A percentile compares a stretch with the other conserved stretches of the same genome.
Evolutionary conservation across 1,140 invertebrate genomes (phyloP).

Genomic region (Medauroidea extradentata): DNA sequence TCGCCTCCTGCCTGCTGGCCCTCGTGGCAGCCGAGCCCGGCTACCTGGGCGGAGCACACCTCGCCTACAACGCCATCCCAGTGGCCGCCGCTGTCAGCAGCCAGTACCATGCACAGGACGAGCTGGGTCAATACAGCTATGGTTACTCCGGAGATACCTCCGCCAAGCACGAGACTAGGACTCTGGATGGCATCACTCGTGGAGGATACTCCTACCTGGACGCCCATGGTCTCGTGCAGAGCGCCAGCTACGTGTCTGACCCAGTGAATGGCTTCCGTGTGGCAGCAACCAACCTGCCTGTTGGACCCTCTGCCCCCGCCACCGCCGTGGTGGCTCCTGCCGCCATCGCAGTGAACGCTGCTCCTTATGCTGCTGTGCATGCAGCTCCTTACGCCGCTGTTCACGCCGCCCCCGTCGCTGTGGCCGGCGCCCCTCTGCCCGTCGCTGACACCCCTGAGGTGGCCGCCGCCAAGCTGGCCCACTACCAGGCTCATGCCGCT

Average conservation of each 20-base stretch:
- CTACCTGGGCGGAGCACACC: too few species aligned
- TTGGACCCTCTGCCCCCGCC: slow-evolving; percentile 27
- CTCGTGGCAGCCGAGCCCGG: too few species aligned
- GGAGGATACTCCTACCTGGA: slow-evolving; percentile 69
- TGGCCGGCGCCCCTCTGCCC: too few species aligned
- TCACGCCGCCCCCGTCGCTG: slow-evolving; percentile 4
- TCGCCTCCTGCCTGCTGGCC: too few species aligned
- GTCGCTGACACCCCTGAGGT: slow-evolving; percentile 3
- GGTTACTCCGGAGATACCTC: slow-evolving; percentile 62
- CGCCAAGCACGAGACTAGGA: slow-evolving; percentile 58
- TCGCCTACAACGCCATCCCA: slow-evolving; percentile 15
- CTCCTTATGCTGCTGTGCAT: background rate
- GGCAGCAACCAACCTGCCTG: slow-evolving; percentile 57
- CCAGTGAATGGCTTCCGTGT: slow-evolving; percentile 58
- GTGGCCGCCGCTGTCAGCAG: slow-evolving; percentile 22
- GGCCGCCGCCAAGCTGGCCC: background rate
- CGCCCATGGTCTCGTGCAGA: slow-evolving; percentile 59
- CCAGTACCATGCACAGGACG: slow-evolving; percentile 60
- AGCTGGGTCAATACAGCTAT: slow-evolving; percentile 59
- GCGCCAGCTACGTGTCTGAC: slow-evolving; percentile 53
- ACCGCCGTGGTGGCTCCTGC: background rate
- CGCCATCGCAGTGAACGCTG: too few species aligned
- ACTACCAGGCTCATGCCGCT: background rate
- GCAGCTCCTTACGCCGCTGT: background rate
- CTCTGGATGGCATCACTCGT: slow-evolving; percentile 59